Base-by-base conservation (phyloP, 2,797 vertebrate genomes). In the Myotis pilosus region DNA sequence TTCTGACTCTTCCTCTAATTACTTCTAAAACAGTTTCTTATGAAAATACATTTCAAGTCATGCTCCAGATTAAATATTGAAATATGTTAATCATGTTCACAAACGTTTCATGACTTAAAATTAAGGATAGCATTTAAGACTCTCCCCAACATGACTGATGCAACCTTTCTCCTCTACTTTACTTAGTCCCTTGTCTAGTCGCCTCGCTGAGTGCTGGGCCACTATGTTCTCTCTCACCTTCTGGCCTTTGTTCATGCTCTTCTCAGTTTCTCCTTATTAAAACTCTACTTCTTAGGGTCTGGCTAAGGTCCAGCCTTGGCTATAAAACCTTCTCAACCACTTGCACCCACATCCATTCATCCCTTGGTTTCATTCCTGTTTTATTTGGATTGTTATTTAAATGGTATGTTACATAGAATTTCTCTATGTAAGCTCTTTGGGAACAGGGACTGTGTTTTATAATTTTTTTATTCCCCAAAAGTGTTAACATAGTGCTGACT, bases 341-440 rank as follows among this genome's bases (percentile, higher is more conserved):
- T 55, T 19, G 2, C 66, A 49, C 10, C 16, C 47, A 28, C 17
- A 30, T 66, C 33, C 20, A 7, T 49, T 15, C 53, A 25, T 10
- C 11, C 9, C 38, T 53, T 17, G 23, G 25, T 41, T 93, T 87
- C 41, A 57, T 85, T 55, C 28, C 36, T 68, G 41, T 64, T 91
- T 82, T 80, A 25, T 89, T 87, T 83, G n/a, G 49, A 71, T 89
- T 79, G 16, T 60, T 71, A 64, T 10, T 95, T 85, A 88, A 91
- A 41, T 76, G 47, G 13, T 55, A 1, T 13, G 17, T 69, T 47
- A 6, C 17, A 38, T 64, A 71, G 49, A 82, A 41, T 62, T 90
- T 44, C 62, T 86, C 13, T 79, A 75, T 74, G 17, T 78, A 76
- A 93, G 13, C 25, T 78, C 38, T 72, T 82, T 84, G 23, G 30